Percentiles rank a stretch among this genome's conserved stretches.
Conservation (phyloP, 1,140 invertebrate species). For the Micrasema minimum region DNA sequence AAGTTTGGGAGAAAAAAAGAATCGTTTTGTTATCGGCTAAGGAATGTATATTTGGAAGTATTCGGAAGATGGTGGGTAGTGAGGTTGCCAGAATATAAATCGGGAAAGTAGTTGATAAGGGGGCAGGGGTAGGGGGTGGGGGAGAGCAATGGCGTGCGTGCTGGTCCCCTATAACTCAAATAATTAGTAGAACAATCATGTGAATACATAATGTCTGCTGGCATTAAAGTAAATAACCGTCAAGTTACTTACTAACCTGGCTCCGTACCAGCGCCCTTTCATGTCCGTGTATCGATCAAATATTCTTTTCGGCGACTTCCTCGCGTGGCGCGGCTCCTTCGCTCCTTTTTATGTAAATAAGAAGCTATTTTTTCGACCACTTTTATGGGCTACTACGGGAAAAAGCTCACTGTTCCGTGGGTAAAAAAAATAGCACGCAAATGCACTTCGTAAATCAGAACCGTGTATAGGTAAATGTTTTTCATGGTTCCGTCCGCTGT, state of each 20-base stretch:
- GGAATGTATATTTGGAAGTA: constrained; percentile 40
- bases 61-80: constrained; percentile 29
- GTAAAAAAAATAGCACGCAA: constrained; percentile 47
- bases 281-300: constrained; percentile 50
- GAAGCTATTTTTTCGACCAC: constrained; percentile 34
- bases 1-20: constrained; percentile 24
- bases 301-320: constrained; percentile 51
- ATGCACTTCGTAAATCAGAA: constrained; percentile 44
- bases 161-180: constrained; percentile 49
- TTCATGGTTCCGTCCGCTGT: not conserved
- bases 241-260: constrained; percentile 26
- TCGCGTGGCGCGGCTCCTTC: constrained; percentile 43
- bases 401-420: constrained; percentile 22
- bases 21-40: constrained; percentile 35
- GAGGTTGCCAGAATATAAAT: constrained; percentile 37
- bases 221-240: constrained; percentile 53
- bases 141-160: constrained; percentile 42
- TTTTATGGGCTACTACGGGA: constrained; percentile 30
- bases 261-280: constrained; percentile 38
- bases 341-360: constrained; percentile 52
- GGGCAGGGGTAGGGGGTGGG: not conserved
- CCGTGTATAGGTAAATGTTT: constrained; percentile 7
- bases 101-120: not conserved
- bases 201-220: constrained; percentile 54
- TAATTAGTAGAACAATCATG: constrained; percentile 55